Evolutionary conservation across 2,113 vertebrate species (phyloP), one percentile per base, ranked within the genome.

Genomic region (Aphelocoma coerulescens): DNA sequence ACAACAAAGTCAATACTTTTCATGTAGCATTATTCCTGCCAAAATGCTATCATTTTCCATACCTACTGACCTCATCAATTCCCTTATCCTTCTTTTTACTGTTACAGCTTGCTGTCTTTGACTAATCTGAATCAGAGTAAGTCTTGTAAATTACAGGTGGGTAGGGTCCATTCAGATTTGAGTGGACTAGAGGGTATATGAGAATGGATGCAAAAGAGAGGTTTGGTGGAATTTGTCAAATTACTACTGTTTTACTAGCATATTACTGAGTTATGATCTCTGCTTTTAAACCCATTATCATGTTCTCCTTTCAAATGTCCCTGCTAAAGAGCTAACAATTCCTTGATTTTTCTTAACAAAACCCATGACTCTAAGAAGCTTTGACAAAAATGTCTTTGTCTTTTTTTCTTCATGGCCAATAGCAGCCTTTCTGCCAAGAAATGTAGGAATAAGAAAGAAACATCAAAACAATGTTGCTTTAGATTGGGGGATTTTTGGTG

Each of bases 101-200:
- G 12, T 87, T 68, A 33, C 13, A 73, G 4, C 59, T 85, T 63
- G 12, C 22, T 90, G 4, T n/a, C 39, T 79, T 51, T 88, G n/a
- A 61, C 12, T 73, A n/a, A 33, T 13, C 14, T 66, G n/a, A 82
- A 51, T 66, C 1, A 6, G 28, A 82, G 63, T 59, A 75, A 72
- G 1, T 26, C 30, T 71, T 76, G 30, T 46, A 71, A 32, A 14
- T 30, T 78, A 20, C 19, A 28, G 7, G 7, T 51, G 14, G 4
- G 11, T 28, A 69, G 33, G 20, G 23, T 43, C 51, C 13, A 5
- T 5, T 48, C 9, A 28, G 19, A 43, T 85, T 90, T 3, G 4
- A 17, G 3, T 1, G 2, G 16, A 26, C 14, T 39, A 24, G 65
- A 66, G n/a, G 13, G 3, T 3, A 2, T 5, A 11, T 32, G 16